A percentile compares a stretch with the other conserved stretches of the same genome.
Evolutionary conservation across 2,113 vertebrate species (phyloP).

Genomic region (Petrocephalus microphthalmus): DNA sequence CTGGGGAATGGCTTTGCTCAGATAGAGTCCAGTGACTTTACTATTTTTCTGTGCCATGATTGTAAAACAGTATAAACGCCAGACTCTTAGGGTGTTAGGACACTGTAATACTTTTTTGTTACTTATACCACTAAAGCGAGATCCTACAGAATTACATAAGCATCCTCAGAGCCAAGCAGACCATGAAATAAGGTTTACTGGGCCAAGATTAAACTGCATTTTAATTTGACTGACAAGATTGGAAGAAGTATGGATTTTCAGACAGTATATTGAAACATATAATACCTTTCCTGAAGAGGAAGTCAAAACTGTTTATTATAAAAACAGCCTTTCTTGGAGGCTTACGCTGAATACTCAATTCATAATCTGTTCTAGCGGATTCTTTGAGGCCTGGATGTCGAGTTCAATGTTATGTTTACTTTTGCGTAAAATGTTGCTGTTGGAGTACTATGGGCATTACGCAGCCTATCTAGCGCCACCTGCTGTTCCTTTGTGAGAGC

Average conservation of each 20-base stretch:
- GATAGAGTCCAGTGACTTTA: neutral
- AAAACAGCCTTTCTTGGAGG: conserved; percentile 15
- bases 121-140: conserved; percentile 22
- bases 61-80: neutral
- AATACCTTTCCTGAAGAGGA: conserved; percentile 21
- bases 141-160: conserved; percentile 31
- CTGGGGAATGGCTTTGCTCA: neutral
- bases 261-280: conserved; percentile 24
- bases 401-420: neutral
- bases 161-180: conserved; percentile 26
- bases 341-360: conserved; percentile 24
- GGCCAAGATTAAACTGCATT: conserved; percentile 33
- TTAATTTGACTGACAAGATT: conserved; percentile 35
- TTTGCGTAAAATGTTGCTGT: neutral
- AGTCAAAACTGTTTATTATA: conserved; percentile 5
- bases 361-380: neutral
- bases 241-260: conserved; percentile 35
- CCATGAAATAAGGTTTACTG: conserved; percentile 41
- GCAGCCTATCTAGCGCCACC: neutral
- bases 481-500: neutral
- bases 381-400: neutral
- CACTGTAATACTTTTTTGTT: conserved; percentile 13
- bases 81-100: conserved; percentile 20
- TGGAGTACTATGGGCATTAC: neutral
- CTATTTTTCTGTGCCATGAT: neutral